Base-by-base conservation (phyloP, 1,140 invertebrate species). In the Hyles vespertilio region DNA sequence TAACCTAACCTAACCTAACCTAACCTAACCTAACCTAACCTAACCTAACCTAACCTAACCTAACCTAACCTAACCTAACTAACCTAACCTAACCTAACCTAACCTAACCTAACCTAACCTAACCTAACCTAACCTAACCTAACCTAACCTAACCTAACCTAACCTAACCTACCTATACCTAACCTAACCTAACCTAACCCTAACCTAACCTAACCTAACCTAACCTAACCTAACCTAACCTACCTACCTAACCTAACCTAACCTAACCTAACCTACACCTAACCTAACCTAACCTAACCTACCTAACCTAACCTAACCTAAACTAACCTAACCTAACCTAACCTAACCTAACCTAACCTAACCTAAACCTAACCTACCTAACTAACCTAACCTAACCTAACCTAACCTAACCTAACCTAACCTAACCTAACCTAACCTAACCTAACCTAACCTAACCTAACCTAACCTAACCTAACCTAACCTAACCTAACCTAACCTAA, bases 401-500 rank as follows among this genome's bases (percentile, higher is more conserved):
- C 49, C 49, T 50, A 50, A 58, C 56, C 56, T 51, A 58, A 58
- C 56, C 56, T 58, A 58, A 58, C 56, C 56, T 58, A 58, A 58
- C 56, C 56, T 58, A 58, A 58, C 56, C 56, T 58, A 58, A 58
- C 56, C 56, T 58, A 58, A 58, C 56, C 56, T 58, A 58, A 58
- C 56, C 56, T 58, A n/a, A n/a, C n/a, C n/a, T n/a, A n/a, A n/a
- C n/a, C n/a, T n/a, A n/a, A n/a, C n/a, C n/a, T n/a, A n/a, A n/a
- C n/a, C n/a, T n/a, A n/a, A n/a, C n/a, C n/a, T n/a, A n/a, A n/a
- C n/a, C n/a, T n/a, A n/a, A n/a, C n/a, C n/a, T n/a, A n/a, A n/a
- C n/a, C n/a, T n/a, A 58, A 58, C 56, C 56, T 59, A 59, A 59
- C 57, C 57, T 59, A 59, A 59, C 57, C 57, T 59, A 59, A 59